phyloP scores from a whole-genome alignment of 2,113 vertebrate genomes.

The Limnothrissa miodon region DNA sequence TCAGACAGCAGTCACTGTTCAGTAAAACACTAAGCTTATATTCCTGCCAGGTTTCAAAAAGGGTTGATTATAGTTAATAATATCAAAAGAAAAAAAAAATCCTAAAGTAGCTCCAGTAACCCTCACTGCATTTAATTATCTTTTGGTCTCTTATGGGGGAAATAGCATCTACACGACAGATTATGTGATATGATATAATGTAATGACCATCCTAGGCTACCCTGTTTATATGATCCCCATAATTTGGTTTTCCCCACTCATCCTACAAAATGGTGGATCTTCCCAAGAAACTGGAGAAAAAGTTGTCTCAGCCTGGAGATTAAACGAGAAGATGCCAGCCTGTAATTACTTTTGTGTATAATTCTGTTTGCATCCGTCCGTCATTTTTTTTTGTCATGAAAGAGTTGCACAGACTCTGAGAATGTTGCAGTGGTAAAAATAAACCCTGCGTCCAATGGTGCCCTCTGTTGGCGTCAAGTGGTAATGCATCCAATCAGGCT shows the following conservation, averaged over 20 bases:
- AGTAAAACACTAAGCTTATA: too few species aligned
- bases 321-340: not conserved
- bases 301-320: not conserved
- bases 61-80: too few species aligned
- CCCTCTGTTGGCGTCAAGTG: conserved; percentile 1
- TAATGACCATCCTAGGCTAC: not conserved
- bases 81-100: too few species aligned
- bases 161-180: too few species aligned
- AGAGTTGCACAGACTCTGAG: conserved; percentile 11
- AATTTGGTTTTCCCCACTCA: not conserved
- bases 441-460: not conserved
- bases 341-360: conserved; percentile 13
- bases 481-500: not conserved
- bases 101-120: too few species aligned
- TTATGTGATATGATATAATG: not conserved
- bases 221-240: not conserved
- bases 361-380: not conserved
- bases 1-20: too few species aligned
- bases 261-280: not conserved
- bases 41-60: too few species aligned
- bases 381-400: not conserved
- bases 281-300: not conserved
- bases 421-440: not conserved
- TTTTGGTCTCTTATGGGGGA: too few species aligned
- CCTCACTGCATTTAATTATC: too few species aligned